Evolutionary conservation across 2,113 vertebrate genomes (phyloP).

Genomic region (Neodontobutis hainanensis): DNA sequence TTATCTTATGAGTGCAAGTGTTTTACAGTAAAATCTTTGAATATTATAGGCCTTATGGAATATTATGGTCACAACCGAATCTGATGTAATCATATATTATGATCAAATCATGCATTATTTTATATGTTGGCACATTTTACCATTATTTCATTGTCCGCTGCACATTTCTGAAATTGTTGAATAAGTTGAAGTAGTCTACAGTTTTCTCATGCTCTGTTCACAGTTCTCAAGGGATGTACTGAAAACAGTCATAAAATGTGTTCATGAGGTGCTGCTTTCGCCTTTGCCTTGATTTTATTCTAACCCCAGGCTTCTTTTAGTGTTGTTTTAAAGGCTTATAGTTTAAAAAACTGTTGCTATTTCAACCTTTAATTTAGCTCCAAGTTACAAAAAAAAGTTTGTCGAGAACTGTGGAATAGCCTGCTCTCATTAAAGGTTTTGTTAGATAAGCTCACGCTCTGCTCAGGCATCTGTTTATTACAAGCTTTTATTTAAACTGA

Average conservation of each 20-base stretch:
- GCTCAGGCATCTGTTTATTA: conserved; percentile 3
- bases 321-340: conserved; percentile 20
- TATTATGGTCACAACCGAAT: too few relatives aligned
- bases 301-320: conserved; percentile 18
- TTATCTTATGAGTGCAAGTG: too few relatives aligned
- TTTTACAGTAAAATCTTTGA: too few relatives aligned
- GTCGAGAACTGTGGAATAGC: conserved; percentile 9
- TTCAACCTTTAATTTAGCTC: conserved; percentile 30
- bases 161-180: conserved; percentile 8
- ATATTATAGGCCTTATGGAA: too few relatives aligned
- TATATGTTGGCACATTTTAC: too few relatives aligned
- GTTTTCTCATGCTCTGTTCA: conserved; percentile 7
- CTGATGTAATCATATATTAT: too few relatives aligned
- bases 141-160: conserved; percentile 14
- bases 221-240: conserved; percentile 11
- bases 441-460: not conserved
- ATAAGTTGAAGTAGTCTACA: conserved; percentile 6
- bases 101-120: too few relatives aligned
- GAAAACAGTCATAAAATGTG: conserved; percentile 10
- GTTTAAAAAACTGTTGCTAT: conserved; percentile 26
- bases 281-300: conserved; percentile 15
- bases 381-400: conserved; percentile 31
- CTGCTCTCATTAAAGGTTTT: conserved; percentile 18
- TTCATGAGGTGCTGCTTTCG: conserved; percentile 3
- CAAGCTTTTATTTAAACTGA: conserved; percentile 5